Evolutionary conservation across 1,140 invertebrate genomes (phyloP), one percentile per base, ranked within the genome.

Genomic region (Limonius californicus): DNA sequence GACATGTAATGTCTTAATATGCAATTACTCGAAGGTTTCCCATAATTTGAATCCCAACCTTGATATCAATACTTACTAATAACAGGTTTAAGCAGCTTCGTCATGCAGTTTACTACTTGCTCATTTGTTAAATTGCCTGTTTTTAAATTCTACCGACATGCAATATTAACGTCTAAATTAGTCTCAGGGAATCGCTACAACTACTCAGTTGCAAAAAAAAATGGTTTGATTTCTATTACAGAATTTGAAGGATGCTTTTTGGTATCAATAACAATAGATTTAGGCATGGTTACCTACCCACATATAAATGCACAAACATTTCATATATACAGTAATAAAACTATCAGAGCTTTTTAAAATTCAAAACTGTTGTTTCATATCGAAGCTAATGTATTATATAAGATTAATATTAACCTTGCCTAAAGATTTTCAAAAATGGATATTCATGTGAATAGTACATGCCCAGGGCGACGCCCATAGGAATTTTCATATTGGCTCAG

Each of bases 251-350:
- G 27, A 32, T 32, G 27, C 27, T 32, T 32, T 32, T 6, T 32
- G 11, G n/a, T n/a, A n/a, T n/a, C n/a, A n/a, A n/a, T n/a, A n/a
- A n/a, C n/a, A n/a, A n/a, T n/a, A n/a, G n/a, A n/a, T n/a, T n/a
- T n/a, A n/a, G n/a, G n/a, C n/a, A n/a, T n/a, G n/a, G n/a, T 45
- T 45, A 18, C 4, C 6, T 15, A 45, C 42, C 42, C 42, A 45
- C 42, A 45, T 45, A 45, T 45, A 45, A 45, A 45, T 45, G 12
- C 42, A 18, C 42, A 45, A 45, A 45, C 42, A 45, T 45, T n/a
- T 45, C n/a, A n/a, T n/a, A n/a, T n/a, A n/a, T n/a, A n/a, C n/a
- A n/a, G n/a, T n/a, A n/a, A n/a, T n/a, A n/a, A n/a, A n/a, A n/a
- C n/a, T n/a, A n/a, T n/a, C n/a, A n/a, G n/a, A n/a, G 23, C 23